Percentiles rank a stretch among this genome's conserved stretches.
Evolutionary conservation across 2,113 vertebrate species (phyloP).

Genomic region (Muntiacus muntjak): DNA sequence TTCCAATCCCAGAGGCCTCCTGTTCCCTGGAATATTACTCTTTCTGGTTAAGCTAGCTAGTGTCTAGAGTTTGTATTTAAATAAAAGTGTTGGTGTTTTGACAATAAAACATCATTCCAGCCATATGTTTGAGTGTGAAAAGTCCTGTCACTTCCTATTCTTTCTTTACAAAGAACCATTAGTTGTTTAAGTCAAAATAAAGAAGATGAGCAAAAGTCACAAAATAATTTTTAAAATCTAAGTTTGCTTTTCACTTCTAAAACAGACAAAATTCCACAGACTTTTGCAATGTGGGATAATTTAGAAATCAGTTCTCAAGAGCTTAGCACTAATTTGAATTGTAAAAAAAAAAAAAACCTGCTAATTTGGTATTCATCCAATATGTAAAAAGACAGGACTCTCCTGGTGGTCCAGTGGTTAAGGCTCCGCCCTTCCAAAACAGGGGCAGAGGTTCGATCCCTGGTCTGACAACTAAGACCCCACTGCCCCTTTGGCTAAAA

Average conservation of each 20-base stretch:
- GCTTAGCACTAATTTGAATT: neutral
- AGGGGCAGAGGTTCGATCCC: neutral
- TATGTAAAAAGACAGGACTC: neutral
- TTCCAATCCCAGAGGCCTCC: neutral
- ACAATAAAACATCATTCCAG: neutral
- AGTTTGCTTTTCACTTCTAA: neutral
- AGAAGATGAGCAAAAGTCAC: neutral
- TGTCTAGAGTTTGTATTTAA: constrained; percentile 13
- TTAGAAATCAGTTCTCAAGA: neutral
- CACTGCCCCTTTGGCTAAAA: neutral
- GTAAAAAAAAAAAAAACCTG: neutral
- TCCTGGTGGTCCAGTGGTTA: neutral
- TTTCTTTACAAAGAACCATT: neutral
- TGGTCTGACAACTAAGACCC: neutral
- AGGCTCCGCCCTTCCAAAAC: neutral
- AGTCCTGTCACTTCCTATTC: neutral
- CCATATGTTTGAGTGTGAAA: neutral
- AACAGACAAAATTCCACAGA: neutral
- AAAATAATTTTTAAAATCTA: constrained; percentile 8
- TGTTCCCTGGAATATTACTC: neutral
- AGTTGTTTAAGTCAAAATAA: neutral
- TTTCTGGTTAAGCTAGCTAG: neutral
- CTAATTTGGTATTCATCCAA: neutral
- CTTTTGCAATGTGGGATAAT: neutral
- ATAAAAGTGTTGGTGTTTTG: neutral